Evolutionary conservation across 2,888 invertebrate species (phyloP), one percentile per base, ranked within the genome.

Genomic region (Nowickia ferox): DNA sequence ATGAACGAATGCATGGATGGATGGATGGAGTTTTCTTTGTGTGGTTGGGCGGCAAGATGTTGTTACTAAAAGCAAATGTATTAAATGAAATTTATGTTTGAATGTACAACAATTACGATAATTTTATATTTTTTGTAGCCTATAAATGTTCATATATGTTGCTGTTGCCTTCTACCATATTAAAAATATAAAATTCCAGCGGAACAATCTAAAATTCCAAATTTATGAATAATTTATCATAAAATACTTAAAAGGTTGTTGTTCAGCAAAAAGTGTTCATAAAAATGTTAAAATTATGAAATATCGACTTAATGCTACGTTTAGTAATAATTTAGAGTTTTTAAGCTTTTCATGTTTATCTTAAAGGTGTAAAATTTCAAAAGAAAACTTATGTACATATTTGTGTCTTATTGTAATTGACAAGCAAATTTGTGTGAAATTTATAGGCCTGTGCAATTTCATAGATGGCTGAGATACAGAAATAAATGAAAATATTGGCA

Each of bases 1-100:
- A 55, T 17, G 48, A 13, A 46, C 51, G 9, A 48, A n/a, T 48
- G 76, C 2, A 65, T 61, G 66, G 30, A 63, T 81, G 55, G 38
- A 13, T 51, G 57, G 30, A 6, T 55, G 19, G 2, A 10, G 53
- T 13, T 22, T 75, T 68, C n/a, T 40, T 13, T 55, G 69, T 86
- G 83, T 42, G 83, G 83, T 76, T 72, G 51, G 77, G 83, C 83
- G 86, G 79, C 72, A 80, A 61, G 86, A 86, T 83, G 72, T 53
- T 71, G 83, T 86, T 86, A 86, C 79, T 80, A 80, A 86, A 83
- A 86, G 79, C 79, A 38, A 72, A 66, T 68, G 74, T 78, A 78
- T 78, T 77, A 78, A 78, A 78, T 84, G 53, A 74, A 84, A 72
- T 84, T 83, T 83, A 83, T 83, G 65, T 72, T 77, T 83, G 57